These are phyloP conservation scores for Spongia lamella DNA, from an alignment of 37 sponge, comb jelly and placozoan species.

Conservation along the genomic window DNA sequence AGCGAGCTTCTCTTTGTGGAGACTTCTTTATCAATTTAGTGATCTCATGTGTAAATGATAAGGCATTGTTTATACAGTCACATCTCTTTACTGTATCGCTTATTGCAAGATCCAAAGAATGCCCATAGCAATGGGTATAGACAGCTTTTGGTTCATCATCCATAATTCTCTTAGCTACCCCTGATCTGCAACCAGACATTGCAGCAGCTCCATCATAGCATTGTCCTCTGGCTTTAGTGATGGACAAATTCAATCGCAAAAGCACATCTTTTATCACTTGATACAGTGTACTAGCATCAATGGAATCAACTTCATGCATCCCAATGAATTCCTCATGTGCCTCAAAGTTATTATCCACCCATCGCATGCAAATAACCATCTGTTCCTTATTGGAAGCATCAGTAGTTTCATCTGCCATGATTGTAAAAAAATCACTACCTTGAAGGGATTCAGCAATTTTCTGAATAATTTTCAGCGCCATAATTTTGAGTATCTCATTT, in stretches of 20 bases:
- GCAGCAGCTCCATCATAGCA: slow-evolving; percentile 70
- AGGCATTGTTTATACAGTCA: not conserved
- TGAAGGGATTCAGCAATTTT: slow-evolving; percentile 19
- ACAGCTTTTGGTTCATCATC: slow-evolving; percentile 10
- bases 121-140: too few species aligned
- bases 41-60: slow-evolving; percentile 53
- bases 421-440: slow-evolving; percentile 14
- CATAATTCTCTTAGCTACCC: slow-evolving; percentile 31
- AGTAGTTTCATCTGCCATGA: slow-evolving; percentile 65
- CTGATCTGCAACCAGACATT: slow-evolving; percentile 45
- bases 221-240: slow-evolving; percentile 47
- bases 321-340: slow-evolving; percentile 54
- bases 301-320: slow-evolving; percentile 23
- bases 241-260: slow-evolving; percentile 33
- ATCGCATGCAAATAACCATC: slow-evolving; percentile 34
- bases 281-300: slow-evolving; percentile 19
- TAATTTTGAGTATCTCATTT: slow-evolving; percentile 49
- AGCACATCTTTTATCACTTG: slow-evolving; percentile 40
- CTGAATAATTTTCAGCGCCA: slow-evolving; percentile 44
- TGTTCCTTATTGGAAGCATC: slow-evolving; percentile 57
- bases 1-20: slow-evolving; percentile 48
- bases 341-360: slow-evolving; percentile 52
- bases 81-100: slow-evolving; percentile 11
- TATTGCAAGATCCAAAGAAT: slow-evolving; percentile 6
- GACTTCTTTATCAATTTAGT: slow-evolving; percentile 58